Evolutionary conservation across 2,888 invertebrate species (phyloP).

Genomic region (Polydrusus pterygomalis): DNA sequence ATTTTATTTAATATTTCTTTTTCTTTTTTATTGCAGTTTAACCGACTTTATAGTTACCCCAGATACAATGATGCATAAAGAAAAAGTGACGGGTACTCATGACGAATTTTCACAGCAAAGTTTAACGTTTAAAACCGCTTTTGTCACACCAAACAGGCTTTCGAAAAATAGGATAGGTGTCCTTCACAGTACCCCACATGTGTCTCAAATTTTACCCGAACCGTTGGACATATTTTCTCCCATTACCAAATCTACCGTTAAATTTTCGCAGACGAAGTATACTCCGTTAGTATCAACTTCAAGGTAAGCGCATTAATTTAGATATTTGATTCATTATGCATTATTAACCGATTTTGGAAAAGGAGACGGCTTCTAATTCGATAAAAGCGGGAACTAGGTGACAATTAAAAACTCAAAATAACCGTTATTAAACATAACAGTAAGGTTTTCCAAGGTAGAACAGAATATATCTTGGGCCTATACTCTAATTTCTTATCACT

Average conservation of each 20-base stretch:
- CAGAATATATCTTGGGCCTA: too few species aligned
- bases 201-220: constrained; percentile 39
- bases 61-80: constrained; percentile 14
- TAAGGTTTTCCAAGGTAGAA: too few species aligned
- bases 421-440: too few species aligned
- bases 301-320: constrained; percentile 15
- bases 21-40: constrained; percentile 32
- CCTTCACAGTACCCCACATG: constrained; percentile 50
- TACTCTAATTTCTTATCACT: too few species aligned
- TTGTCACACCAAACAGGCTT: constrained; percentile 7
- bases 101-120: neutral
- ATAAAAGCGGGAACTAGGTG: too few species aligned
- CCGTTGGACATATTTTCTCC: constrained; percentile 51
- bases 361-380: too few species aligned
- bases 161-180: neutral
- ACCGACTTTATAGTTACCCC: constrained; percentile 43
- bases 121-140: constrained; percentile 11
- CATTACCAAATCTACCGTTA: constrained; percentile 48
- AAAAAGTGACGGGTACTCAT: neutral
- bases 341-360: too few species aligned
- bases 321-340: too few species aligned
- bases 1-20: too few species aligned
- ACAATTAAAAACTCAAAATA: too few species aligned
- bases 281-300: constrained; percentile 60
- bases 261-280: constrained; percentile 60